Evolutionary conservation across 2,113 vertebrate genomes (phyloP).

Genomic region (Pseudopipra pipra): DNA sequence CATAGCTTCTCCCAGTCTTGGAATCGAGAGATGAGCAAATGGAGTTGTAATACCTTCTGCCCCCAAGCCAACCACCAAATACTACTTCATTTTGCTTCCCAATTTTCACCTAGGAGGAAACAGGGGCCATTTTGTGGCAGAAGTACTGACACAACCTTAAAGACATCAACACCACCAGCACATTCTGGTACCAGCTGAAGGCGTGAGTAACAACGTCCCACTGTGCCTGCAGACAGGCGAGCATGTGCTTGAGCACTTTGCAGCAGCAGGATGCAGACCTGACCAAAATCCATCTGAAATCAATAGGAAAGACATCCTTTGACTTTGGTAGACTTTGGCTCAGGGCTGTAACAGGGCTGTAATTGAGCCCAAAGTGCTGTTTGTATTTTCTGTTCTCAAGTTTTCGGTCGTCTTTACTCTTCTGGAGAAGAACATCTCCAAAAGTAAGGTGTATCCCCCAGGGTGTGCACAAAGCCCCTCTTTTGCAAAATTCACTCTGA

Average conservation of each 20-base stretch:
- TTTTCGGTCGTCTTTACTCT: neutral
- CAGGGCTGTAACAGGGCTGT: neutral
- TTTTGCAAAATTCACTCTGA: neutral
- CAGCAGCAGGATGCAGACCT: neutral
- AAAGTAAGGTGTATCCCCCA: neutral
- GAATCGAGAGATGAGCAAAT: conserved; percentile 13
- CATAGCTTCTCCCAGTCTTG: neutral
- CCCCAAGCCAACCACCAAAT: neutral
- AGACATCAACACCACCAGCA: neutral
- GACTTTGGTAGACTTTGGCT: neutral
- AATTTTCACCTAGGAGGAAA: neutral
- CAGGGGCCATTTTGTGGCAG: neutral
- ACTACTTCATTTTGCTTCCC: neutral
- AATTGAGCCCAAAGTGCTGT: neutral
- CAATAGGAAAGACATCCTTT: neutral
- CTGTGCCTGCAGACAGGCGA: neutral
- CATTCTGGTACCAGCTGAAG: neutral
- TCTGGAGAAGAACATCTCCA: neutral
- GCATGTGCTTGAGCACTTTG: neutral
- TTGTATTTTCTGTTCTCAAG: neutral
- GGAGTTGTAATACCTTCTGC: neutral
- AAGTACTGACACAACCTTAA: neutral
- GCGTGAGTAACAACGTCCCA: neutral
- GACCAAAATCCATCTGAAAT: neutral
- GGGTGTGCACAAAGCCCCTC: neutral